Evolutionary conservation across 2,888 invertebrate genomes (phyloP).

Genomic region (Vesta saturnalis): DNA sequence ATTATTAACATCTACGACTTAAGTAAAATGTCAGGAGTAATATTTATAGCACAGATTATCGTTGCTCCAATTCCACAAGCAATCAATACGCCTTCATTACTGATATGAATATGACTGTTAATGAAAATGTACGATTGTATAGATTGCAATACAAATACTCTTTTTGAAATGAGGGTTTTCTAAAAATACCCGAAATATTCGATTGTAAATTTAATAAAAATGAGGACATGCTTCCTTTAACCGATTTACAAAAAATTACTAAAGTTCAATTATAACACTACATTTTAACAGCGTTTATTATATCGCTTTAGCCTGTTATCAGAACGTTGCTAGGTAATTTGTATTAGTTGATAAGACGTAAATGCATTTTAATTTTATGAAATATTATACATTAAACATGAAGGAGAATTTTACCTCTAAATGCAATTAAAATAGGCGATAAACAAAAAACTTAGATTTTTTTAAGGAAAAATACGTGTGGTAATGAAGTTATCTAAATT

Average conservation of each 20-base stretch:
- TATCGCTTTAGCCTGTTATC: constrained; percentile 15
- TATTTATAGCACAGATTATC: constrained; percentile 10
- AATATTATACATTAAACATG: too few relatives aligned
- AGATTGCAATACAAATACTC: neutral
- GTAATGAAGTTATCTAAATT: constrained; percentile 28
- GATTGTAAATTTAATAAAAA: neutral
- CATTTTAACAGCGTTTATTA: neutral
- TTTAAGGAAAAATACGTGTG: constrained; percentile 19
- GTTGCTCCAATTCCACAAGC: constrained; percentile 5
- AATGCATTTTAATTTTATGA: too few relatives aligned
- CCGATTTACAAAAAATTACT: neutral
- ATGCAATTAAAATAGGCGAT: neutral
- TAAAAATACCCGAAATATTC: neutral
- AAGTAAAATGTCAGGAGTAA: constrained; percentile 9
- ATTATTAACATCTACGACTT: neutral
- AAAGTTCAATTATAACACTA: neutral
- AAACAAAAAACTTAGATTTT: neutral
- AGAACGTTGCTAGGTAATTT: constrained; percentile 28
- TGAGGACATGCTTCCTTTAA: neutral
- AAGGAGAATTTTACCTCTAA: too few relatives aligned
- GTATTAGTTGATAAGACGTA: constrained; percentile 13
- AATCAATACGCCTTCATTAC: constrained; percentile 4
- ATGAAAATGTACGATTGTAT: neutral
- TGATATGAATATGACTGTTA: neutral
- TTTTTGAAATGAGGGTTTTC: neutral